Percentiles rank a stretch among this genome's conserved stretches.
Evolutionary conservation across 2,888 invertebrate genomes (phyloP).

Genomic region (Phoenoteleia sp.): DNA sequence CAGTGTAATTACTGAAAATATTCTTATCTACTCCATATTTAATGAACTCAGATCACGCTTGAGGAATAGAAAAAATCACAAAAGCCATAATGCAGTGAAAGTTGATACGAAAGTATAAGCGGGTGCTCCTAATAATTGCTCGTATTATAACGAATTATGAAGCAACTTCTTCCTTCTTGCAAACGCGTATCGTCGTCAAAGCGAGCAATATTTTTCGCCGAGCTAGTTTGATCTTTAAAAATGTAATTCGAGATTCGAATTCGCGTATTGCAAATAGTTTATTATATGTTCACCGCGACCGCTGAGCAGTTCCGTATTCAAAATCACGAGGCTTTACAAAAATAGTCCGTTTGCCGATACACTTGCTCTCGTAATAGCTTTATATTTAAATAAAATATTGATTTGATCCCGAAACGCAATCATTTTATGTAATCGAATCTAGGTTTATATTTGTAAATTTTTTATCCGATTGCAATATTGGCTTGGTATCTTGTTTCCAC

Average conservation of each 20-base stretch:
- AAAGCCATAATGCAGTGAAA: conserved; percentile 8
- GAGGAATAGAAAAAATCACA: not conserved
- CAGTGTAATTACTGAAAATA: too few relatives aligned
- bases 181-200: not conserved
- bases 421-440: conserved; percentile 57
- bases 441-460: conserved; percentile 41
- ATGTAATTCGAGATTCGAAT: not conserved
- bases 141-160: conserved; percentile 9
- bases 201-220: not conserved
- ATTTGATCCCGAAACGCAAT: conserved; percentile 22
- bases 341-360: not conserved
- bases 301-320: not conserved
- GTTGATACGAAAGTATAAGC: conserved; percentile 8
- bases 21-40: too few relatives aligned
- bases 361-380: conserved; percentile 2
- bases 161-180: not conserved
- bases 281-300: not conserved
- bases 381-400: conserved; percentile 32
- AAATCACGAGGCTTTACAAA: not conserved
- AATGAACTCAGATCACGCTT: not conserved
- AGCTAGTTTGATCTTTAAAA: not conserved
- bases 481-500: conserved; percentile 34
- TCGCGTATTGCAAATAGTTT: not conserved
- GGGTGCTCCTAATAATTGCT: not conserved
- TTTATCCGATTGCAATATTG: conserved; percentile 19